phyloP scores from a whole-genome alignment of 2,797 vertebrate species.

The Monodelphis domestica region DNA sequence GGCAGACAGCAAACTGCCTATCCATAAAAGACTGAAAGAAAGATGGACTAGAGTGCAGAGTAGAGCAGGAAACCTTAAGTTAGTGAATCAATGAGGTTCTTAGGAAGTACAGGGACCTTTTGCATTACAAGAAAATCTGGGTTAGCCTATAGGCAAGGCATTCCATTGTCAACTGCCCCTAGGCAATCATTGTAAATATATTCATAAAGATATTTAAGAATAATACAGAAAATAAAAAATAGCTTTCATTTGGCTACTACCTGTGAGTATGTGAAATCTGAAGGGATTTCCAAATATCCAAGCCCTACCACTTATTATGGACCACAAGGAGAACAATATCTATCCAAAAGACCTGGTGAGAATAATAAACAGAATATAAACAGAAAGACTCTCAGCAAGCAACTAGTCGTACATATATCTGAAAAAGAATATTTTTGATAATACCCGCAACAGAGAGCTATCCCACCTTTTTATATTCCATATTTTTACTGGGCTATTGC shows the following conservation, averaged over 20 bases:
- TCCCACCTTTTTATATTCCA: neutral
- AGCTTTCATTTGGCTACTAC: neutral
- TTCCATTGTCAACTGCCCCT: neutral
- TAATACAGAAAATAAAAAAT: neutral
- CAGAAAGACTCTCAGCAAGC: neutral
- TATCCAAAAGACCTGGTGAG: neutral
- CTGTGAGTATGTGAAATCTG: neutral
- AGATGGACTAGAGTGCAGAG: neutral
- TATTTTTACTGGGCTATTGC: neutral
- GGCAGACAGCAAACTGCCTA: neutral
- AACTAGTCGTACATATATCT: neutral
- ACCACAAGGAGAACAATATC: neutral
- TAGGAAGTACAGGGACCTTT: neutral
- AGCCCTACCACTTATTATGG: neutral
- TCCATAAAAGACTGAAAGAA: neutral
- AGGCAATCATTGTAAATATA: neutral
- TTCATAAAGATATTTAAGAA: neutral
- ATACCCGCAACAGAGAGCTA: neutral
- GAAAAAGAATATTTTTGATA: neutral
- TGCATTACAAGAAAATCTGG: neutral
- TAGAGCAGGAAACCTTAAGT: slow-evolving; percentile 7
- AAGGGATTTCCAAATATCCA: neutral
- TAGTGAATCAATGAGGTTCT: neutral
- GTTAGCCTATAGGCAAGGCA: neutral
- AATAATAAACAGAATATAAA: neutral